A percentile compares a stretch with the other conserved stretches of the same genome.
Conservation (phyloP, 2,888 invertebrate species). For the Lepidochrysops patricia region DNA sequence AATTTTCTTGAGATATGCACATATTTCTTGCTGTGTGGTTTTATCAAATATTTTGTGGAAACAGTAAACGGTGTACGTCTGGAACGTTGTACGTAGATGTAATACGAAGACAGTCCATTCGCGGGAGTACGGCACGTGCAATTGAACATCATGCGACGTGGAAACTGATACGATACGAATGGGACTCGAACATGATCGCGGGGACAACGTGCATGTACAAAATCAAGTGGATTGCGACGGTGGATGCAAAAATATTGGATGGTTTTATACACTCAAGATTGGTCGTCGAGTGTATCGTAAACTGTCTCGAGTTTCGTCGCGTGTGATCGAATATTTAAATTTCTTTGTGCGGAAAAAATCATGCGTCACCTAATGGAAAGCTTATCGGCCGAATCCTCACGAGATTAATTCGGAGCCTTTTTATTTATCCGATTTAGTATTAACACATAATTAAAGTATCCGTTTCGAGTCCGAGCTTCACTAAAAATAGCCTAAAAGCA, state of each 20-base stretch:
- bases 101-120: constrained; percentile 21
- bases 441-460: not conserved
- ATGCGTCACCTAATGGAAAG: not conserved
- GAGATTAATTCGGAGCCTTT: not conserved
- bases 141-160: constrained; percentile 61
- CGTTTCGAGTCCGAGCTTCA: not conserved
- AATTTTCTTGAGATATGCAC: not conserved
- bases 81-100: not conserved
- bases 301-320: not conserved
- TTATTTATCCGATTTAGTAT: not conserved
- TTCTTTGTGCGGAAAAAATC: no score
- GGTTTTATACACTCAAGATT: not conserved
- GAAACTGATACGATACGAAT: constrained; percentile 49
- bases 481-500: not conserved
- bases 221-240: not conserved
- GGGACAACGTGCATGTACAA: not conserved
- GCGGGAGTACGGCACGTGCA: constrained; percentile 43
- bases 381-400: not conserved
- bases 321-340: not conserved
- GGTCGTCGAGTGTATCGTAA: not conserved
- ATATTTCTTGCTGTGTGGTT: not conserved
- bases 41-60: not conserved
- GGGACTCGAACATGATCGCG: not conserved
- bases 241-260: not conserved
- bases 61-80: not conserved